Evolutionary conservation across 2,797 vertebrate species (phyloP).

Genomic region (Graptemys geographica): DNA sequence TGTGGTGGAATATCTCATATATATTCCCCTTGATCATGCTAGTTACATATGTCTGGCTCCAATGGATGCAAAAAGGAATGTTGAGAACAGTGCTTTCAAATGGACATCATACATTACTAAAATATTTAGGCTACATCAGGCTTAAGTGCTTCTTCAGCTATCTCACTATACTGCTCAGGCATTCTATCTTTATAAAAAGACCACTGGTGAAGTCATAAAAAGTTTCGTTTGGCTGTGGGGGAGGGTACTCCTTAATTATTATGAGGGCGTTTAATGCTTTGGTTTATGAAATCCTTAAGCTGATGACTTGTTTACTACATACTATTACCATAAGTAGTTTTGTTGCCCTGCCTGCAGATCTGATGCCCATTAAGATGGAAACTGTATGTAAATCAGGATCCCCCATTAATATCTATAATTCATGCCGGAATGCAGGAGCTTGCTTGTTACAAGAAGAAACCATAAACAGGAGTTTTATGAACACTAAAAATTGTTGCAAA

Average conservation of each 20-base stretch:
- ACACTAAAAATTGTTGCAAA: conserved; percentile 70
- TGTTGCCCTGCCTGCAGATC: conserved; percentile 65
- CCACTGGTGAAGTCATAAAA: conserved; percentile 17
- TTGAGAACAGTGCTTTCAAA: background rate
- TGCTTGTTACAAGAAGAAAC: conserved; percentile 53
- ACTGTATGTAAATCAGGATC: conserved; percentile 74
- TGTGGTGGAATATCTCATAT: background rate
- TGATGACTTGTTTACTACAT: conserved; percentile 54
- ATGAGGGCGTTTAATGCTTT: background rate
- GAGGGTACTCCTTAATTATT: conserved; percentile 28
- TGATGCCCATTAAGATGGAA: conserved; percentile 72
- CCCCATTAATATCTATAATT: conserved; percentile 75
- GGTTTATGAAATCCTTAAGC: conserved; percentile 44
- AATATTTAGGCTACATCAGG: conserved; percentile 42
- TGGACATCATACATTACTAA: background rate
- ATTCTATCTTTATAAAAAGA: conserved; percentile 37
- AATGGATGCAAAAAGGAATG: background rate
- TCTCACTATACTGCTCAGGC: background rate
- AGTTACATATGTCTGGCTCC: background rate
- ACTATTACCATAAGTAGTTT: conserved; percentile 69
- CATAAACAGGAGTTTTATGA: conserved; percentile 71
- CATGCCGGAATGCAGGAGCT: conserved; percentile 62
- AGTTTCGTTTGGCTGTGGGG: conserved; percentile 22
- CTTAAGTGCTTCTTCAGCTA: conserved; percentile 40
- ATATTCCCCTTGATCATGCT: background rate